A percentile compares a stretch with the other conserved stretches of the same genome.
These are phyloP conservation scores for Anodontia alba DNA, from an alignment of 2,888 invertebrate genomes.

Conservation along the genomic window DNA sequence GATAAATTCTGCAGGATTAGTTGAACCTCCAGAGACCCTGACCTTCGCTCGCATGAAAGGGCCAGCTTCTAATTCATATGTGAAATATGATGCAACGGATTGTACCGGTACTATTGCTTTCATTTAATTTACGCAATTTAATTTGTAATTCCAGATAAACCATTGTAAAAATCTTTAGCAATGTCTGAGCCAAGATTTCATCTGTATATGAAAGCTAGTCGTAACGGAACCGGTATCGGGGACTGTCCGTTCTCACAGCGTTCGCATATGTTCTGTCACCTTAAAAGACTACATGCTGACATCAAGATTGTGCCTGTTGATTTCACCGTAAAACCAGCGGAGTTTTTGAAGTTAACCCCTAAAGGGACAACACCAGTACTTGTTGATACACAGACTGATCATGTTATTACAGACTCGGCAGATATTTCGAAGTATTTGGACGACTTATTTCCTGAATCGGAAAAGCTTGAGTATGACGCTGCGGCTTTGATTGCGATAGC, in stretches of 20 bases:
- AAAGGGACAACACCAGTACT: conserved; percentile 70
- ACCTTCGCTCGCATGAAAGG: no score
- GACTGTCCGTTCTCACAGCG: conserved; percentile 74
- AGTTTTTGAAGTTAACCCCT: conserved; percentile 62
- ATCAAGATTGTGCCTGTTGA: conserved; percentile 58
- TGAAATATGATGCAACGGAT: no score
- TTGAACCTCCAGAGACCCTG: no score
- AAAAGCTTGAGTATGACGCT: no score
- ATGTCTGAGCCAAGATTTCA: conserved; percentile 54
- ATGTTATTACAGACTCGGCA: conserved; percentile 65
- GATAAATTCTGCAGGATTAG: no score
- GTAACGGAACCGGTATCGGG: conserved; percentile 64
- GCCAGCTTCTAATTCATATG: no score
- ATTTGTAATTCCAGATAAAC: no score
- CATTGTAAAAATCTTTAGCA: not conserved
- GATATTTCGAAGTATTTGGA: conserved; percentile 64
- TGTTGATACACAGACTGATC: conserved; percentile 54
- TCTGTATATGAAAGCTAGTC: conserved; percentile 69
- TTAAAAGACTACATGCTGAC: conserved; percentile 53
- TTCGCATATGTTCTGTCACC: conserved; percentile 55
- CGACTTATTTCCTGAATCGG: conserved; percentile 42
- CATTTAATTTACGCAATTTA: no score
- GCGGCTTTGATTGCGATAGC: conserved; percentile 34
- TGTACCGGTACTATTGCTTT: no score
- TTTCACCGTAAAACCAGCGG: conserved; percentile 61